Evolutionary conservation across 2,113 vertebrate species (phyloP).

Genomic region (Delphinus delphis): DNA sequence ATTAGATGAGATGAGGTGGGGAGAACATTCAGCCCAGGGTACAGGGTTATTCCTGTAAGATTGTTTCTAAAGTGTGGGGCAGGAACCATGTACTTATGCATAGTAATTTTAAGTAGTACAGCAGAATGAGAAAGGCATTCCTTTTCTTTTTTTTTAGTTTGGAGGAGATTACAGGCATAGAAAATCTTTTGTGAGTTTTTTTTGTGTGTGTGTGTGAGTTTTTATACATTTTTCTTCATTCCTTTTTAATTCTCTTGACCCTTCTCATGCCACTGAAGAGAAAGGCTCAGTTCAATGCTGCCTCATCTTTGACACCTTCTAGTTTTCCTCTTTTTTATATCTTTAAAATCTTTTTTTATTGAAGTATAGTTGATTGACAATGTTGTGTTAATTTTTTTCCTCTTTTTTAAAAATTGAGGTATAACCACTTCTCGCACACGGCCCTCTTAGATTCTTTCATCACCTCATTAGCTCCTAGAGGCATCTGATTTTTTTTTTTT

Average conservation of each 20-base stretch:
- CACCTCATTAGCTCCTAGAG: background rate
- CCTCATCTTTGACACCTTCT: background rate
- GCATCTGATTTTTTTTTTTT: background rate
- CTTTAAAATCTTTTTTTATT: background rate
- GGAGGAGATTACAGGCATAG: no score
- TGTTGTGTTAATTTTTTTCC: background rate
- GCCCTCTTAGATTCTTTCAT: background rate
- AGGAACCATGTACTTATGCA: fast-evolving
- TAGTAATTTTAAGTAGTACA: background rate
- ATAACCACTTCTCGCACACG: background rate
- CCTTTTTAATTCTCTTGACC: background rate
- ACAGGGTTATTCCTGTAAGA: background rate
- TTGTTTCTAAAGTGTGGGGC: background rate
- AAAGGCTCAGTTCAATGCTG: background rate
- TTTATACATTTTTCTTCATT: background rate
- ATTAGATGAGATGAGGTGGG: background rate
- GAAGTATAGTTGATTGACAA: background rate
- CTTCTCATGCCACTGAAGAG: background rate
- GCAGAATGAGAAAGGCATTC: no score
- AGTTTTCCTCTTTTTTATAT: background rate
- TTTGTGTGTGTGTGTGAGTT: no score
- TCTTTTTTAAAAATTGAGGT: background rate
- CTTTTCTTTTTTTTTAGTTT: no score
- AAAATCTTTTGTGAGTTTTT: no score
- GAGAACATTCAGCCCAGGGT: background rate